Percentiles rank a stretch among this genome's conserved stretches.
Conservation (phyloP, 2,113 vertebrate species). For the Ictalurus punctatus region DNA sequence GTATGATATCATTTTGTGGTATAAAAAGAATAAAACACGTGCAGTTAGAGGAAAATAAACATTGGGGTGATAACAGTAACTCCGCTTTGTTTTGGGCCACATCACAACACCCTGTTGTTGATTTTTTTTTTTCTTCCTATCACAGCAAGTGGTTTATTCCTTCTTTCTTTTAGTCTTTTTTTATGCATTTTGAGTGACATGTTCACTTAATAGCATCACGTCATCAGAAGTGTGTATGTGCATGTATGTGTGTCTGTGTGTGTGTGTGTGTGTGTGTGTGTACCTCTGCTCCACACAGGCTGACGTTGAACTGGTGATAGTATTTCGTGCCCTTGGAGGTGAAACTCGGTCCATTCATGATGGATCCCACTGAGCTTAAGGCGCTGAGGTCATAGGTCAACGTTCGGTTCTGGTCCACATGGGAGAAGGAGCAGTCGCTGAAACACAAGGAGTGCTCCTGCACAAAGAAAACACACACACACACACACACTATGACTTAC, state of each 20-base stretch:
- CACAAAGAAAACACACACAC: conserved; percentile 37
- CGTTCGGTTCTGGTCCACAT: conserved; percentile 80
- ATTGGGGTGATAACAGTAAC: background rate
- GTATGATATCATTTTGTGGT: background rate
- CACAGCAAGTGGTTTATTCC: background rate
- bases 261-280: conserved; percentile 16
- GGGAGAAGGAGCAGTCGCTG: conserved; percentile 86
- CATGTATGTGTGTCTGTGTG: background rate
- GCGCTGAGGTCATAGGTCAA: conserved; percentile 84
- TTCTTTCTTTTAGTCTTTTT: background rate
- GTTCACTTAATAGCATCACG: background rate
- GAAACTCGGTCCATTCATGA: conserved; percentile 95
- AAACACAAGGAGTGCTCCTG: conserved; percentile 92
- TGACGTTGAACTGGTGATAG: conserved; percentile 95
- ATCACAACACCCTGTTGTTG: too few species aligned
- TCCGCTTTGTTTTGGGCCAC: background rate
- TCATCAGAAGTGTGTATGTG: background rate
- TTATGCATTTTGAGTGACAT: background rate
- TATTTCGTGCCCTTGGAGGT: conserved; percentile 97
- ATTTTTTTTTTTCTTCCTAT: background rate
- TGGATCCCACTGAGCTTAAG: conserved; percentile 79
- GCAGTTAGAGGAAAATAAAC: background rate
- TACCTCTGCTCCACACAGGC: conserved; percentile 91
- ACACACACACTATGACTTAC: background rate
- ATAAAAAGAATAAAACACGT: background rate